Conservation (phyloP, 2,797 vertebrate species). For the Anguilla megastoma region DNA sequence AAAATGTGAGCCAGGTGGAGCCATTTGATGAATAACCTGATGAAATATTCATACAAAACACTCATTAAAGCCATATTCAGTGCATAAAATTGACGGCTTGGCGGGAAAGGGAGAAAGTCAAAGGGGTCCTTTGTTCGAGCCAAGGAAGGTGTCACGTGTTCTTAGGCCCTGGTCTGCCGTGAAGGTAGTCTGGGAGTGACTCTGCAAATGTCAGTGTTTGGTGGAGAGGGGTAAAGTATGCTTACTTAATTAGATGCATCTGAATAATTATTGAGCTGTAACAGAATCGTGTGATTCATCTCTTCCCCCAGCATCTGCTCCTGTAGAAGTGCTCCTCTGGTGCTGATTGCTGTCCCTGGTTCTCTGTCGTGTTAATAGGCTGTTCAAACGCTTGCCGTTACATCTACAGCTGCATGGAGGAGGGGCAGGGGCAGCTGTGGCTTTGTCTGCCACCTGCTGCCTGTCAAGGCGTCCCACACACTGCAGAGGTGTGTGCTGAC, state of each 20-base stretch:
- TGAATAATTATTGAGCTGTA: conserved; percentile 79
- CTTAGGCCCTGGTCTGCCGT: neutral
- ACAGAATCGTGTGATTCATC: conserved; percentile 81
- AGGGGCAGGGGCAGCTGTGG: conserved; percentile 76
- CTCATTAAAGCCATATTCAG: conserved; percentile 48
- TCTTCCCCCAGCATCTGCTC: conserved; percentile 77
- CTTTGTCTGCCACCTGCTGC: conserved; percentile 71
- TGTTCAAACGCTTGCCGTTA: conserved; percentile 75
- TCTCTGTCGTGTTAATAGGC: conserved; percentile 76
- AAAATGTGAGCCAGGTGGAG: conserved; percentile 43
- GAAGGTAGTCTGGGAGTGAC: neutral
- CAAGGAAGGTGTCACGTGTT: neutral
- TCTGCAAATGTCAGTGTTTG: neutral
- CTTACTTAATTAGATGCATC: conserved; percentile 79
- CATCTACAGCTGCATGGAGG: conserved; percentile 79
- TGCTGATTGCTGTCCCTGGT: conserved; percentile 75
- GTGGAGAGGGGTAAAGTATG: conserved; percentile 15
- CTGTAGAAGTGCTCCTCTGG: conserved; percentile 70
- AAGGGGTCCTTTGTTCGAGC: conserved; percentile 25
- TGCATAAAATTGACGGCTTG: conserved; percentile 43
- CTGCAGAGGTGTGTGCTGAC: conserved; percentile 49
- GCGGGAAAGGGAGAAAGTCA: conserved; percentile 11
- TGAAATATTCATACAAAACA: conserved; percentile 54
- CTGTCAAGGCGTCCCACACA: conserved; percentile 59
- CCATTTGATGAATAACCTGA: conserved; percentile 53